Evolutionary conservation across 1,140 invertebrate genomes (phyloP), one percentile per base, ranked within the genome.

Genomic region (Sarcophaga bullata): DNA sequence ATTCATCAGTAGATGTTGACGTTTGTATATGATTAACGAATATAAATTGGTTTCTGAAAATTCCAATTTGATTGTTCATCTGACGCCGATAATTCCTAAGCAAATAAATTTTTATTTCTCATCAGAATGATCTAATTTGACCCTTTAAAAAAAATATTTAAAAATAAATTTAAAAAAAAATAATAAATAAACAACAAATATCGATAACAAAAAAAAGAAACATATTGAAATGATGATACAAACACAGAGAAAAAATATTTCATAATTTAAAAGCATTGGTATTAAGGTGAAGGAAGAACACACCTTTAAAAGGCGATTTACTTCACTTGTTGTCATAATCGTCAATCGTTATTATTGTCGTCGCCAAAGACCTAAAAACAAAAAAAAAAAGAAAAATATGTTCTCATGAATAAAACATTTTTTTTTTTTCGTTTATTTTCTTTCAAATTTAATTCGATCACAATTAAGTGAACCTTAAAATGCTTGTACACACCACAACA

Each of bases 361-460:
- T 19, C 62, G 62, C 19, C 8, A 8, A 25, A 19, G n/a, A n/a
- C n/a, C n/a, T 8, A 25, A 25, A 17, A 25, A 72, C 19, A 9
- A 19, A 17, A 25, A 72, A 17, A 72, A 72, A 72, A 72, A 25
- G 19, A n/a, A 78, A 78, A 50, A 47, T 85, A 37, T 37, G 25
- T 86, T 85, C 87, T 87, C 87, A 88, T 88, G 88, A 88, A 88
- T 88, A 88, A 88, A 88, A 88, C 87, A 88, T 88, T 85, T 78
- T 75, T 8, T 13, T 68, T 68, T 25, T 50, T 52, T 7, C 9
- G n/a, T 68, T 19, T 68, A 8, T 19, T 68, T 83, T 46, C 73
- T n/a, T n/a, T n/a, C 17, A 81, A 73, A 87, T 88, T 88, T 86
- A 88, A 88, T 88, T 88, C 88, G n/a, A 85, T 86, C 87, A 88